Evolutionary conservation across 1,140 invertebrate species (phyloP).

Genomic region (Agrilus planipennis): DNA sequence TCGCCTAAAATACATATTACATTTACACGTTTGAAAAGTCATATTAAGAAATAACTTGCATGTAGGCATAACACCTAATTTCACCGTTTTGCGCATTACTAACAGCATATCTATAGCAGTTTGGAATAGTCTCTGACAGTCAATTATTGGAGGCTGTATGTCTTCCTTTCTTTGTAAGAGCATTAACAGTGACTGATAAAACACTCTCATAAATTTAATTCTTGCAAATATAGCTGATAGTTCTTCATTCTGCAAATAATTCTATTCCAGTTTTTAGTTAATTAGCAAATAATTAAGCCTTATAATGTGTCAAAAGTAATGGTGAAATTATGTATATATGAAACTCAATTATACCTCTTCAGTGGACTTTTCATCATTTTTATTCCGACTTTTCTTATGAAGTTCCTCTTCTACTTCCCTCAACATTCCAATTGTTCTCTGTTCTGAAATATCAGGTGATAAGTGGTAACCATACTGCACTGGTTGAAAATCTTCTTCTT

Average conservation of each 20-base stretch:
- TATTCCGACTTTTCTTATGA: slow-evolving; percentile 55
- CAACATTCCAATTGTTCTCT: slow-evolving; percentile 67
- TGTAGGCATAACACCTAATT: slow-evolving; percentile 57
- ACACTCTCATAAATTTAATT: slow-evolving; percentile 73
- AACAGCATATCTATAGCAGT: slow-evolving; percentile 64
- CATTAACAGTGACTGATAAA: slow-evolving; percentile 66
- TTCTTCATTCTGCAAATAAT: slow-evolving; percentile 39
- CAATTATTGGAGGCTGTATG: slow-evolving; percentile 40
- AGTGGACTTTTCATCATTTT: slow-evolving; percentile 37
- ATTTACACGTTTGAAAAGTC: slow-evolving; percentile 6
- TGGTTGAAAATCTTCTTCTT: slow-evolving; percentile 94
- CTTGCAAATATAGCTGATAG: slow-evolving; percentile 61
- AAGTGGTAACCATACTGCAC: slow-evolving; percentile 86
- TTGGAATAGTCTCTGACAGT: slow-evolving; percentile 56
- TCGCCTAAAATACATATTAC: slow-evolving; percentile 18
- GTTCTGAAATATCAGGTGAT: slow-evolving; percentile 66
- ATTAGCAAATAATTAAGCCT: too few relatives aligned
- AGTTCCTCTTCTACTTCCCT: slow-evolving; percentile 89
- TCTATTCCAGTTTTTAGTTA: too few relatives aligned
- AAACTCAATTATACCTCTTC: too few relatives aligned
- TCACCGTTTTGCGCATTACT: slow-evolving; percentile 63
- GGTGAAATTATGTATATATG: too few relatives aligned
- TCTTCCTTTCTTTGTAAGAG: slow-evolving; percentile 51
- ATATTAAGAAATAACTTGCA: slow-evolving; percentile 12
- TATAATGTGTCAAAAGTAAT: too few relatives aligned